A percentile compares a stretch with the other conserved stretches of the same genome.
phyloP scores from a whole-genome alignment of 2,888 invertebrate species.

The Drosophila stalkeri region DNA sequence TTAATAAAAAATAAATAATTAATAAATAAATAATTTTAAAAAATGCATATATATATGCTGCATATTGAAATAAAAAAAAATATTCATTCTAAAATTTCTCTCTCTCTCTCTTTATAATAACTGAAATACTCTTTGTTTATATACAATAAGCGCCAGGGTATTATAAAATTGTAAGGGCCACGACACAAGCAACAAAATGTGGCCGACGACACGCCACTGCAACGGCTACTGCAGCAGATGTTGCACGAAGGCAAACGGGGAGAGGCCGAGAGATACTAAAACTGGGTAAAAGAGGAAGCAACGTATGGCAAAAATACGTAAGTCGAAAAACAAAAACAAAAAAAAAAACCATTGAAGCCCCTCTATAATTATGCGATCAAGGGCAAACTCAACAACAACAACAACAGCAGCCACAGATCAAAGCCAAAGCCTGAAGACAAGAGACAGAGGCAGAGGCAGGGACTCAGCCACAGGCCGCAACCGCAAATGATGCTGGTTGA shows the following conservation, averaged over 20 bases:
- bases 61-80: too few species aligned
- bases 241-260: constrained; percentile 33
- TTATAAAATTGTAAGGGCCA: constrained; percentile 19
- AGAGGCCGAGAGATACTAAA: neutral
- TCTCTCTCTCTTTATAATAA: neutral
- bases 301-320: constrained; percentile 38
- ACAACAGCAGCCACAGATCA: constrained; percentile 21
- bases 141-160: constrained; percentile 13
- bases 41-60: too few species aligned
- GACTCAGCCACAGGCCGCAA: constrained; percentile 52
- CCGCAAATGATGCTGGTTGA: constrained; percentile 70
- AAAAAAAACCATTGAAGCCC: constrained; percentile 13
- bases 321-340: constrained; percentile 1
- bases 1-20: too few species aligned
- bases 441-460: constrained; percentile 4
- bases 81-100: neutral
- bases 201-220: constrained; percentile 41
- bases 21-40: too few species aligned
- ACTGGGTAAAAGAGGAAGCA: constrained; percentile 24
- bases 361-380: constrained; percentile 57
- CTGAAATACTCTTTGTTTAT: neutral
- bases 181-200: constrained; percentile 25
- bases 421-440: neutral
- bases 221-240: constrained; percentile 51
- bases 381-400: constrained; percentile 34